Evolutionary conservation across 2,888 invertebrate genomes (phyloP).

Genomic region (Apodemia mormo): DNA sequence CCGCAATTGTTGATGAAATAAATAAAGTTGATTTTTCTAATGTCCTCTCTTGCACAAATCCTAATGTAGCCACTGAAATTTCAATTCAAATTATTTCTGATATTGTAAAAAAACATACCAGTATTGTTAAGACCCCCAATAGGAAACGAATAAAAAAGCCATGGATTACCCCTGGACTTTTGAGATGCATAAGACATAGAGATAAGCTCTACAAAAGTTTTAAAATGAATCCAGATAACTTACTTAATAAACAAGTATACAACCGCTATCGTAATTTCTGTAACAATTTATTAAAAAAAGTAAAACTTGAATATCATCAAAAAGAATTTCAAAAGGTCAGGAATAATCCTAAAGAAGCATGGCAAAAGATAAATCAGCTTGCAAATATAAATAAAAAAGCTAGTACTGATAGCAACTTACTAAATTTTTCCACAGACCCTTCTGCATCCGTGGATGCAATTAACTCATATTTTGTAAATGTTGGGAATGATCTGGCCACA

Average conservation of each 20-base stretch:
- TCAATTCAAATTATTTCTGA: not conserved
- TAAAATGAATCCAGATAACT: constrained; percentile 2
- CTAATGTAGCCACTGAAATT: not conserved
- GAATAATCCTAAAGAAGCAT: not conserved
- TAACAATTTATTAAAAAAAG: not conserved
- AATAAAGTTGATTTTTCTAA: not conserved
- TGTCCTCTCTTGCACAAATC: not conserved
- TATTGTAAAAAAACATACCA: not conserved
- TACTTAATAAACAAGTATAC: not conserved
- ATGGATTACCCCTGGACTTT: not conserved
- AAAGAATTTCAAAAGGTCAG: not conserved
- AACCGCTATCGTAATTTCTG: not conserved
- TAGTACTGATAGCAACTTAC: not conserved
- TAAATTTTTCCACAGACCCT: not conserved
- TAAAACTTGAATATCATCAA: not conserved
- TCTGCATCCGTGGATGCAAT: not conserved
- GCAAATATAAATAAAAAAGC: not conserved
- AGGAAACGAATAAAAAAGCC: not conserved
- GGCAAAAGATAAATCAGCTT: not conserved
- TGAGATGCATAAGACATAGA: not conserved
- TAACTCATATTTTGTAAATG: no score
- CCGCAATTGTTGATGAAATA: not conserved
- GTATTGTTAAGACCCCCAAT: not conserved
- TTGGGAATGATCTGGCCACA: no score
- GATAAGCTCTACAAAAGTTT: not conserved